Evolutionary conservation across 2,797 vertebrate species (phyloP).

Genomic region (Enteromius paludinosus): DNA sequence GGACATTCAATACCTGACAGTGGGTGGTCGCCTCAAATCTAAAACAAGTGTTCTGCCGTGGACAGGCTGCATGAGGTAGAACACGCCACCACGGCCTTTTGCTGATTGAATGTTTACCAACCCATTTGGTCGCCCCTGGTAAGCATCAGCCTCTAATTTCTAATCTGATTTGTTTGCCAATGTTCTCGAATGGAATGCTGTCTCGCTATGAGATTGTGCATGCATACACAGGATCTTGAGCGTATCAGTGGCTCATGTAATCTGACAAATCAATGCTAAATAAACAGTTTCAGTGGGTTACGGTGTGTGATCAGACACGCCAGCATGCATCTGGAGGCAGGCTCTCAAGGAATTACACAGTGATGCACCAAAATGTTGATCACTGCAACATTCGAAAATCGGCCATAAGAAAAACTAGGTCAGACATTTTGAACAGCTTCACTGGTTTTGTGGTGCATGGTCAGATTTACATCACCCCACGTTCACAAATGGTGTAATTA

Average conservation of each 20-base stretch:
- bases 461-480: no score
- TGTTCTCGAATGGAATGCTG: conserved; percentile 63
- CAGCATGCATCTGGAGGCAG: conserved; percentile 70
- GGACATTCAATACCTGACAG: conserved; percentile 66
- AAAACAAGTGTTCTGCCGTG: conserved; percentile 60
- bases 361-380: not conserved
- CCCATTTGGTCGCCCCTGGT: conserved; percentile 63
- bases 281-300: conserved; percentile 76
- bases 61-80: conserved; percentile 41
- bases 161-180: conserved; percentile 59
- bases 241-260: conserved; percentile 68
- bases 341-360: conserved; percentile 59
- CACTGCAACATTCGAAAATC: not conserved
- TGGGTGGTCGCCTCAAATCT: conserved; percentile 76
- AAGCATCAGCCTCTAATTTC: conserved; percentile 59
- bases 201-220: conserved; percentile 60
- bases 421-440: no score
- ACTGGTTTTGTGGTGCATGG: no score
- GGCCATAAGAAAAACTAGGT: not conserved
- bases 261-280: conserved; percentile 77
- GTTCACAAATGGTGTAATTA: not conserved
- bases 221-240: conserved; percentile 60
- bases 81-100: conserved; percentile 50
- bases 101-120: conserved; percentile 76
- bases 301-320: conserved; percentile 75